Base-by-base conservation (phyloP, 2,888 invertebrate genomes). In the Ochropacha duplaris region DNA sequence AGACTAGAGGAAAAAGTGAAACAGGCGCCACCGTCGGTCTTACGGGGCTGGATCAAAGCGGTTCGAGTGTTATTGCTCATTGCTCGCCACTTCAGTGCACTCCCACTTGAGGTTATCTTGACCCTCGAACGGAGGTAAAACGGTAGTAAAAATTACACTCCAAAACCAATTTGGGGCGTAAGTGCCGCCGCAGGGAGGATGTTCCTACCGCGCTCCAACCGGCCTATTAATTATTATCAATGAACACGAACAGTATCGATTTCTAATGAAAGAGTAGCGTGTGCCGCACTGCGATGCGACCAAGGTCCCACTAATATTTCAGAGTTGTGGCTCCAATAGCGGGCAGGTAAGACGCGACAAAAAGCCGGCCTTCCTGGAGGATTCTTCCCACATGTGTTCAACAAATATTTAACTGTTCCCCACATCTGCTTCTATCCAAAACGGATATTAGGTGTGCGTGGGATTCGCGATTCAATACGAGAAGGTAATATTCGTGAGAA, bases 401-500 rank as follows among this genome's bases (percentile, higher is more conserved):
- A 74, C 84, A 84, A 87, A 87, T 81, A 86, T 86, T 86, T 74
- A 74, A 76, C 78, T 64, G 70, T 69, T 78, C 63, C 72, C 72
- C 67, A 79, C 88, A 90, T 84, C 86, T 90, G 87, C 79, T 77
- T 77, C 79, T 80, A 82, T 79, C 65, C 74, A 58, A 72, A 79
- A 80, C 81, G 83, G 84, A 87, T 80, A 87, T 81, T 79, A 79
- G 81, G 79, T 77, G 78, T 74, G 86, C 88, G 90, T 90, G 91
- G 86, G 91, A 90, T 87, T 85, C 84, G 88, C 87, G 76, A 86
- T 77, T 76, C 81, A 72, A 79, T 64, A 81, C 84, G 34, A 85
- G 81, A 82, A 84, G 83, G 86, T 86, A 87, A 88, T 87, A 88
- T 87, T 88, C 92, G 92, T 92, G 92, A 91, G 92, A 92, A 91